These are phyloP conservation scores for Accipiter virgatus DNA, from an alignment of 2,113 vertebrate genomes.

Conservation along the genomic window DNA sequence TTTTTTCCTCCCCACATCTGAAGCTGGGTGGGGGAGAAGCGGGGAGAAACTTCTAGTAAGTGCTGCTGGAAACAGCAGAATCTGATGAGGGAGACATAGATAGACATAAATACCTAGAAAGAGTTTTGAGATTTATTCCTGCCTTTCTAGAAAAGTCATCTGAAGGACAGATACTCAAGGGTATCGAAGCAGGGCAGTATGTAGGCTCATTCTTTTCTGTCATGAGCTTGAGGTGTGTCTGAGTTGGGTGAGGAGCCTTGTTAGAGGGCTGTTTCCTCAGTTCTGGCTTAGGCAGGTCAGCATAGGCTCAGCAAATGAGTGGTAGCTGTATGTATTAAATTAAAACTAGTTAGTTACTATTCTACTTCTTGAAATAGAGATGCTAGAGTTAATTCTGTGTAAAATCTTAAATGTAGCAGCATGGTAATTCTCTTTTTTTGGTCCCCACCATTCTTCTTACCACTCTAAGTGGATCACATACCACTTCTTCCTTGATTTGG, in stretches of 20 bases:
- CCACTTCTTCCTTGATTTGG: not conserved
- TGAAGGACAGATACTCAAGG: not conserved
- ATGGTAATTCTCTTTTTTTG: not conserved
- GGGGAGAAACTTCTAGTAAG: not conserved
- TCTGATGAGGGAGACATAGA: not conserved
- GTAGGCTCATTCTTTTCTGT: not conserved
- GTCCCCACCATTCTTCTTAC: not conserved
- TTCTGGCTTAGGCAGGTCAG: not conserved
- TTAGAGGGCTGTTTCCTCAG: not conserved
- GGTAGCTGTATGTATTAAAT: not conserved
- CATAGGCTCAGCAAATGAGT: not conserved
- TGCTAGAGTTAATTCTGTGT: not conserved
- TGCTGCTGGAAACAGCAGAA: not conserved
- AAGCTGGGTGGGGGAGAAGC: not conserved
- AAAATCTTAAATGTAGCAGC: not conserved
- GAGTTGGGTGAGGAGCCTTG: not conserved
- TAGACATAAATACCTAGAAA: not conserved
- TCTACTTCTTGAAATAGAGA: not conserved
- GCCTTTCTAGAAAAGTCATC: not conserved
- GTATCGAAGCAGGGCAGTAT: not conserved
- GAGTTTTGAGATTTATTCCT: not conserved
- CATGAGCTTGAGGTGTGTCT: not conserved
- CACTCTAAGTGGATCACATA: accelerated
- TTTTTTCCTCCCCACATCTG: not conserved
- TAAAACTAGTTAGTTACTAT: not conserved